Evolutionary conservation across 2,113 vertebrate species (phyloP).

Genomic region (Artemisiospiza belli): DNA sequence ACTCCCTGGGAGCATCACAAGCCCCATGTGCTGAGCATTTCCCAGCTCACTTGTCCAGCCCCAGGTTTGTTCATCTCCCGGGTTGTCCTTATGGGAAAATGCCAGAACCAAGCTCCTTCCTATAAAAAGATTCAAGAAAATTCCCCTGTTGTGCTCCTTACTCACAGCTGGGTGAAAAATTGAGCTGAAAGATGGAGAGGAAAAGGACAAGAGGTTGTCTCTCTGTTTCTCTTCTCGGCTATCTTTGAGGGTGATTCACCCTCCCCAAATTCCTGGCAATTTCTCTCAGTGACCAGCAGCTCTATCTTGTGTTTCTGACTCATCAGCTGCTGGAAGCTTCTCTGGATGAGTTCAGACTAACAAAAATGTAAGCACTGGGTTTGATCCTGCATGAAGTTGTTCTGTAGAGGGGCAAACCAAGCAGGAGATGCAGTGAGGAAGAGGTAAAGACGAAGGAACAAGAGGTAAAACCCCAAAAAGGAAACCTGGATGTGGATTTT

Average conservation of each 20-base stretch:
- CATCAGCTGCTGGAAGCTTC: constrained; percentile 18
- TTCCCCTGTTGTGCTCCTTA: neutral
- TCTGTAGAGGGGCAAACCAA: neutral
- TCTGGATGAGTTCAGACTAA: neutral
- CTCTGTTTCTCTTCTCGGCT: neutral
- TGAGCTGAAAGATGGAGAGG: neutral
- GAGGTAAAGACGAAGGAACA: neutral
- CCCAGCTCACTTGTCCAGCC: neutral
- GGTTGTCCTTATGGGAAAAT: neutral
- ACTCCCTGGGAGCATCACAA: neutral
- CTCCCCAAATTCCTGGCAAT: neutral
- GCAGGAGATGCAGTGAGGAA: neutral
- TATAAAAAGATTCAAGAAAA: neutral
- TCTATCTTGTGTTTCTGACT: neutral
- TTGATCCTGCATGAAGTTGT: neutral
- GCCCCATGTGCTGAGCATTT: neutral
- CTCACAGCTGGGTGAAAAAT: neutral
- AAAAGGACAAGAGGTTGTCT: neutral
- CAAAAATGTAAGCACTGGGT: neutral
- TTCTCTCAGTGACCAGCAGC: neutral
- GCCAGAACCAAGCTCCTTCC: neutral
- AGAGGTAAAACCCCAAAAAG: neutral
- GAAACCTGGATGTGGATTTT: neutral
- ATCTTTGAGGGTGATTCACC: neutral
- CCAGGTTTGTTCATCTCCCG: neutral